Percentiles rank a stretch among this genome's conserved stretches.
phyloP scores from a whole-genome alignment of 2,797 vertebrate genomes.

The Picus viridis region DNA sequence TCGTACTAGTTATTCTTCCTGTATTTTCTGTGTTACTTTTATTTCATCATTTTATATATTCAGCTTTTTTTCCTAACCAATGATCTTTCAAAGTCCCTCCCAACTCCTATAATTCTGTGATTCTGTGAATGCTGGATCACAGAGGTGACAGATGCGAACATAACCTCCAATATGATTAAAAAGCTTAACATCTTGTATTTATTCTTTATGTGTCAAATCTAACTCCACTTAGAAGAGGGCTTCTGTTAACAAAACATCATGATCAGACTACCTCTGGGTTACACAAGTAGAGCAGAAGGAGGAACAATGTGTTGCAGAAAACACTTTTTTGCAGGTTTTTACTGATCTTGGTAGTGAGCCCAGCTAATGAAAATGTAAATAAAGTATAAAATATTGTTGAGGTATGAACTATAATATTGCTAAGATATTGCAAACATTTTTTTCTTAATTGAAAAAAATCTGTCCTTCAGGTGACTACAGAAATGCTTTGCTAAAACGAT shows the following conservation, averaged over 20 bases:
- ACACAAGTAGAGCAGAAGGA: neutral
- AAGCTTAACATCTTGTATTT: neutral
- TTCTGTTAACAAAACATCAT: neutral
- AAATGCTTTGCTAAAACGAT: neutral
- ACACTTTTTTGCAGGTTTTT: neutral
- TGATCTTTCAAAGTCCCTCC: too few relatives aligned
- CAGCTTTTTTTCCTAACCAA: too few relatives aligned
- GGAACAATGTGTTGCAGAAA: neutral
- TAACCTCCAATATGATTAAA: neutral
- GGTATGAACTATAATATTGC: neutral
- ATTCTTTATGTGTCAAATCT: neutral
- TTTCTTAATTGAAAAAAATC: neutral
- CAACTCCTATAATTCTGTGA: too few relatives aligned
- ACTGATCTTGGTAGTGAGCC: neutral
- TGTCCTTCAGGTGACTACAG: neutral
- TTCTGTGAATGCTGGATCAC: neutral
- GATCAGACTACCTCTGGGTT: neutral
- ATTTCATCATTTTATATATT: too few relatives aligned
- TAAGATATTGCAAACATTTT: neutral
- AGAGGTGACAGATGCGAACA: neutral
- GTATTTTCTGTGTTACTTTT: too few relatives aligned
- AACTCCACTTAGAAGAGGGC: neutral
- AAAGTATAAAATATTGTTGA: neutral
- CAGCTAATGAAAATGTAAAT: neutral
- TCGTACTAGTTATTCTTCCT: too few relatives aligned